Percentiles rank a stretch among this genome's conserved stretches.
Evolutionary conservation across 2,797 vertebrate species (phyloP).

Genomic region (Petrocephalus sullivani): DNA sequence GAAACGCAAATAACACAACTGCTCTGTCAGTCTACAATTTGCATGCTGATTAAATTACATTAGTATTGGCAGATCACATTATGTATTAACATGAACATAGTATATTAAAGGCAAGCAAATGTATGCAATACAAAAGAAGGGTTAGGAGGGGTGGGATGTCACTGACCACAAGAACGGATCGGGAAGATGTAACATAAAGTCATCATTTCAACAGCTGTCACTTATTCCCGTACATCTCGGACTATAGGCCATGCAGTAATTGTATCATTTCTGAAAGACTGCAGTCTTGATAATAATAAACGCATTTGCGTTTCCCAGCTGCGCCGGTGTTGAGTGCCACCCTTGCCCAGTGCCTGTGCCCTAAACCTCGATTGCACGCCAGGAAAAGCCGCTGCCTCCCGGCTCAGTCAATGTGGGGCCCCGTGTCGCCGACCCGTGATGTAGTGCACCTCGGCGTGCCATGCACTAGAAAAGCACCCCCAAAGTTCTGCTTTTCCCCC

Average conservation of each 20-base stretch:
- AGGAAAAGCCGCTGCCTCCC: conserved; percentile 32
- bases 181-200: neutral
- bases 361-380: conserved; percentile 33
- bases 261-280: neutral
- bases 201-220: neutral
- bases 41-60: neutral
- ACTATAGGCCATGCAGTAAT: neutral
- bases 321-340: neutral
- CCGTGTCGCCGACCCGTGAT: conserved; percentile 57
- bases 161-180: neutral
- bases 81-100: neutral
- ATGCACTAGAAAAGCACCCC: conserved; percentile 44
- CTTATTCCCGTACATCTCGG: neutral
- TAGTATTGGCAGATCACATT: neutral
- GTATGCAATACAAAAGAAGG: neutral
- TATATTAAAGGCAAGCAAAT: neutral
- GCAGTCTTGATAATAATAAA: neutral
- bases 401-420: conserved; percentile 55
- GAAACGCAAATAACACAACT: neutral
- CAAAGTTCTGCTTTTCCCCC: conserved; percentile 19
- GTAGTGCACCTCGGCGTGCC: conserved; percentile 62
- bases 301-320: neutral
- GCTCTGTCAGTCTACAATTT: neutral
- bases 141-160: neutral
- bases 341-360: neutral